Evolutionary conservation across 1,140 invertebrate species (phyloP), one percentile per base, ranked within the genome.

Genomic region (Eufriesea mexicana): DNA sequence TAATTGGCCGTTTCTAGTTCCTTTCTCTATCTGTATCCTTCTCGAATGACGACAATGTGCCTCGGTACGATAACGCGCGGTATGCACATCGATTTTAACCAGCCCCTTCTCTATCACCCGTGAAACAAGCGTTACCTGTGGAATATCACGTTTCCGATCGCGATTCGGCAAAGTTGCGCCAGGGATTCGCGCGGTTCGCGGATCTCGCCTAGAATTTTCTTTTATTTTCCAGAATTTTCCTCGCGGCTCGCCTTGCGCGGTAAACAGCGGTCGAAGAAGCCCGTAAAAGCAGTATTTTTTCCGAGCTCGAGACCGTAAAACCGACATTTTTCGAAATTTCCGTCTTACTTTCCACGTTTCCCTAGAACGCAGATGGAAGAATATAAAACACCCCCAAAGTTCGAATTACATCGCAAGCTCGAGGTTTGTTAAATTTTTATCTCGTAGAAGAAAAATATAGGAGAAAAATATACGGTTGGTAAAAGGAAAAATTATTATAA

Each of bases 1-100:
- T 89, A 86, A 90, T 90, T 90, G 87, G 59, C 64, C 49, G 62
- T 70, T 86, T 79, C 71, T 68, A 79, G 66, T 82, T 71, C 72
- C 72, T 80, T 84, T 76, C 79, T 75, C 72, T 55, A 57, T 76
- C 71, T 49, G 12, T 64, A 55, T 75, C 72, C 79, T 76, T 74
- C 78, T 84, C 83, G 67, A 67, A 74, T 80, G 78, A 80, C 83
- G 61, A 68, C 83, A 67, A 80, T 61, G 78, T 74, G 78, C 77
- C 49, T 35, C 25, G 61, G 18, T 10, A 67, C 54, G 83, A 84
- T 84, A 84, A 79, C 57, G 71, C 66, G 49, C 75, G 51, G 75
- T 72, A 83, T 83, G 71, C 77, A 25, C 78, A 80, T 74, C 70
- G 78, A 84, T 84, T 82, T 57, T 7, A 9, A n/a, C 51, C 62